A percentile compares a stretch with the other conserved stretches of the same genome.
These are phyloP conservation scores for Australoheros scitulus DNA, from an alignment of 2,113 vertebrate genomes.

Conservation along the genomic window DNA sequence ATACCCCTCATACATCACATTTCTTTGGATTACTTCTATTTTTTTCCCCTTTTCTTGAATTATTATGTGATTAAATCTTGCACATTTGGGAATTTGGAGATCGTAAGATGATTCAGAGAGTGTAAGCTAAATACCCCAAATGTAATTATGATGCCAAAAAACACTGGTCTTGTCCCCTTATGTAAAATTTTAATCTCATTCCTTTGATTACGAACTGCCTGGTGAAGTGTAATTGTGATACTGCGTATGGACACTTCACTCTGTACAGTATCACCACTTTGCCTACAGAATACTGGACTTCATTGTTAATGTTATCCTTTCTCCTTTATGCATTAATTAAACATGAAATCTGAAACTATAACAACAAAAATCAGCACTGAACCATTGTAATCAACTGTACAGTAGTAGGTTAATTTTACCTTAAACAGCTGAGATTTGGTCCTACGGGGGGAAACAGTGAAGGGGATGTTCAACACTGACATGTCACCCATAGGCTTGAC, in stretches of 20 bases:
- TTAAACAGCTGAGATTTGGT: constrained; percentile 81
- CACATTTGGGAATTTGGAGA: neutral
- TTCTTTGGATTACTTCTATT: neutral
- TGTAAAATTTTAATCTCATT: neutral
- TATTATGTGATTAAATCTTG: neutral
- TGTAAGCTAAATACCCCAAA: neutral
- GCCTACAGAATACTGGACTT: neutral
- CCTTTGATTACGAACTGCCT: neutral
- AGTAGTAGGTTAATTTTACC: constrained; percentile 71
- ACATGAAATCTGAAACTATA: neutral
- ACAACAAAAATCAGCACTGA: neutral
- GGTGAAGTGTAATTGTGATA: neutral
- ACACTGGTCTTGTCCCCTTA: neutral
- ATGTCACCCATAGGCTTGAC: constrained; percentile 84
- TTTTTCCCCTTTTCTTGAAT: neutral
- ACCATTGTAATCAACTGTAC: neutral
- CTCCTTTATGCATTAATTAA: neutral
- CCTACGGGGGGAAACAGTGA: constrained; percentile 85
- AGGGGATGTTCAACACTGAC: constrained; percentile 79
- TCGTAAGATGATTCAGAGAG: neutral
- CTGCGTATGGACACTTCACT: neutral
- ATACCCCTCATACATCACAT: neutral
- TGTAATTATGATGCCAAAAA: neutral
- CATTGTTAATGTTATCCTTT: neutral
- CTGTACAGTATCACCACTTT: neutral